Evolutionary conservation across 1,140 invertebrate genomes (phyloP), one percentile per base, ranked within the genome.

Genomic region (Ips nitidus): DNA sequence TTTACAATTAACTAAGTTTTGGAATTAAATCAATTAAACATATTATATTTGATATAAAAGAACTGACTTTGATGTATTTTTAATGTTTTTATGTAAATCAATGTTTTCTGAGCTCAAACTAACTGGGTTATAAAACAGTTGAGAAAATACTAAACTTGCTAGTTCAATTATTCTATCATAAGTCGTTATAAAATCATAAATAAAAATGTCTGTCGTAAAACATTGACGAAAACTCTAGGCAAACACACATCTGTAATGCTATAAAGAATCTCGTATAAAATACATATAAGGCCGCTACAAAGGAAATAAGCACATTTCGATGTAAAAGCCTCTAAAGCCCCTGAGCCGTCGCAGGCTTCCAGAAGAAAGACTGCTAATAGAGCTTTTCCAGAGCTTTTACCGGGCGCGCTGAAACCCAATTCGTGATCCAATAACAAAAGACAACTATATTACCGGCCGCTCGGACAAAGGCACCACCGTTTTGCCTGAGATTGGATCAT

Each of bases 371-470:
- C 79, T 79, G 79, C 79, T 80, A 80, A 80, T 80, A 80, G 79
- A 80, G 79, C 79, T 80, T 80, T 73, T 78, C 77, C 75, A 72
- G 73, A 74, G 79, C 79, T 80, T 80, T 80, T 77, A 79, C 77
- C 75, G 72, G 72, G 75, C 66, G 74, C 76, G 74, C 76, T 75
- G 76, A 79, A 80, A 80, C 79, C 79, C 78, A 79, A 80, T 80
- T 80, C 79, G 78, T 80, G 79, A 80, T 80, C 79, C 79, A 80
- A 80, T 80, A 80, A 80, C 79, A 80, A 80, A 80, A 80, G 79
- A 80, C 79, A 80, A 80, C 79, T 78, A 80, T 80, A 80, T 80
- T 80, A 80, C 77, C 76, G 79, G 73, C 78, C 78, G 76, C 74
- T 77, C 77, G 78, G 77, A 80, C 78, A 80, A 79, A 78, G 68